Conservation (phyloP, 2,113 vertebrate genomes). For the Misgurnus anguillicaudatus region DNA sequence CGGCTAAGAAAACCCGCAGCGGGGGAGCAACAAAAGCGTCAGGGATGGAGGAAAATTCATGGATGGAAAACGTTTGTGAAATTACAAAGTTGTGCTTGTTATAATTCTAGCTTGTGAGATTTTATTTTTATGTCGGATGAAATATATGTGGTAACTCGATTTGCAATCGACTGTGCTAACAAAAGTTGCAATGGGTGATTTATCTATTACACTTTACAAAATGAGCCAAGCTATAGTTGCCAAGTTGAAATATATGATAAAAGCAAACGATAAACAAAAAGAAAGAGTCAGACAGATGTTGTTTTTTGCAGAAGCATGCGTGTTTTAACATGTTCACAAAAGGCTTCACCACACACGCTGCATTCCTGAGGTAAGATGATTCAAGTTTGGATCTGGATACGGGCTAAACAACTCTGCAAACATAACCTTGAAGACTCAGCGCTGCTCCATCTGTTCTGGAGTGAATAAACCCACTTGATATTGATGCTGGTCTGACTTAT, state of each 20-base stretch:
- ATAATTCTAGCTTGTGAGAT: not conserved
- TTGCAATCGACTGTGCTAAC: not conserved
- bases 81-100: not conserved
- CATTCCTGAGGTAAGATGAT: slow-evolving; percentile 44
- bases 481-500: not conserved
- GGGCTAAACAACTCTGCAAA: slow-evolving; percentile 10
- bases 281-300: not conserved
- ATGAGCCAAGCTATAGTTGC: no score
- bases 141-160: not conserved
- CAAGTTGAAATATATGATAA: not conserved
- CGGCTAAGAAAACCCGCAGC: slow-evolving; percentile 46
- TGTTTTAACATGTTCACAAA: slow-evolving; percentile 34
- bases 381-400: slow-evolving; percentile 15
- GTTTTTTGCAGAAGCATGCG: not conserved
- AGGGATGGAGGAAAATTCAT: slow-evolving; percentile 3
- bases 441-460: not conserved
- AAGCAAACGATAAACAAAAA: slow-evolving; percentile 26
- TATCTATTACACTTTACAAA: not conserved
- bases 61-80: slow-evolving; percentile 25
- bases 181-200: not conserved
- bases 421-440: not conserved
- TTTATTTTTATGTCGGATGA: not conserved
- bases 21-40: slow-evolving; percentile 38
- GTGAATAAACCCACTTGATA: not conserved
- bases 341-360: slow-evolving; percentile 26